Evolutionary conservation across 2,113 vertebrate genomes (phyloP).

Genomic region (Cathartes aura): DNA sequence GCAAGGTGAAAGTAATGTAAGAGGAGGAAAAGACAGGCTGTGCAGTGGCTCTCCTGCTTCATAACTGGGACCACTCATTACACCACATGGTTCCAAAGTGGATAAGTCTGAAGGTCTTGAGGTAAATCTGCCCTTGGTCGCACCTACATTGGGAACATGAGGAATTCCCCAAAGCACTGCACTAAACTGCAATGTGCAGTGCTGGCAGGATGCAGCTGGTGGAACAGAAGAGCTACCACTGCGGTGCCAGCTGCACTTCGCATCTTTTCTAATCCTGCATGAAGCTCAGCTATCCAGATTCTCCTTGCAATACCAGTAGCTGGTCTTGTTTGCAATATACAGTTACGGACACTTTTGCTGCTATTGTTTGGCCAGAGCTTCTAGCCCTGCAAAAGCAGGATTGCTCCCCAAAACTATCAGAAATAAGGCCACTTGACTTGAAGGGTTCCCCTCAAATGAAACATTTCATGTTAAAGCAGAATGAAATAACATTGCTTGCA

Average conservation of each 20-base stretch:
- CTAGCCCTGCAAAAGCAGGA: neutral
- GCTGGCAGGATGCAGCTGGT: neutral
- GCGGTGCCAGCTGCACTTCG: accelerated
- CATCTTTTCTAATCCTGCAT: neutral
- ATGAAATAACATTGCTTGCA: neutral
- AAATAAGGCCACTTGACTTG: neutral
- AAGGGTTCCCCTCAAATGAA: neutral
- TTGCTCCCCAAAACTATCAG: neutral
- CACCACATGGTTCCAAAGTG: neutral
- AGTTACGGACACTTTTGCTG: neutral
- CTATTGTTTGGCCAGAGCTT: neutral
- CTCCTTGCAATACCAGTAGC: neutral
- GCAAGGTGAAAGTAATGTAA: neutral
- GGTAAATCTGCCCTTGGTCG: neutral
- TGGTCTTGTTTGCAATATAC: neutral
- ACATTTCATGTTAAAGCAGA: neutral
- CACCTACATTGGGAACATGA: neutral
- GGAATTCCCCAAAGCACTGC: neutral
- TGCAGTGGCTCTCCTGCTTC: neutral
- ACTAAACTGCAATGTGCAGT: neutral
- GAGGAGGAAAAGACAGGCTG: neutral
- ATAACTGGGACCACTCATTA: neutral
- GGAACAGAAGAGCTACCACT: neutral
- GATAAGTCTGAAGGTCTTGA: neutral
- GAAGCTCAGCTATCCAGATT: neutral